Evolutionary conservation across 2,113 vertebrate genomes (phyloP), one percentile per base, ranked within the genome.

Genomic region (Mandrillus leucophaeus): DNA sequence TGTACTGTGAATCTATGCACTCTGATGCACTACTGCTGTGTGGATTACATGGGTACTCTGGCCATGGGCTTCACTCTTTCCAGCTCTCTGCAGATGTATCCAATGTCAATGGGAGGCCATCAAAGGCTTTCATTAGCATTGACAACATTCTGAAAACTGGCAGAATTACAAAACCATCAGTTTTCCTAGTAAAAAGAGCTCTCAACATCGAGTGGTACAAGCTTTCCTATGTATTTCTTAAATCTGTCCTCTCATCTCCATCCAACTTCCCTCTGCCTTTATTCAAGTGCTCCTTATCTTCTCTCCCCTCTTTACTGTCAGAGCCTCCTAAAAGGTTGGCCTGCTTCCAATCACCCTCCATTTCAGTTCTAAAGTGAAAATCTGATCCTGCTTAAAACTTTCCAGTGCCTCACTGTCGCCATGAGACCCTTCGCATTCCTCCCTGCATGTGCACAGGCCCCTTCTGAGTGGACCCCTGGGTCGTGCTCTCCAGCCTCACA

Each of bases 31-130:
- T 25, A 57, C 27, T 22, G 5, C n/a, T 73, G 3, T 16, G 2
- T 0, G 2, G 86, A 22, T 59, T 25, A 66, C 0, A 1, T 0
- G 7, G 32, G 59, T 4, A 16, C 52, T 80, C 32, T 17, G 57
- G 43, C 43, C 25, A 48, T 0, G 0, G 23, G 13, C 38, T 48
- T 13, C 78, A 50, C 23, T 35, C 66, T 57, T 18, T 27, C 30
- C 70, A 72, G 59, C 32, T 92, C 72, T 75, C 25, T 38, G 38
- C 45, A 73, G 59, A 96, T 6, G 11, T 35, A 50, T 70, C 48
- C 45, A 75, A 1, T 40, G 40, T 43, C 57, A 57, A 7, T 2
- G 23, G 22, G 66, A 32, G 27, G 20, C 90, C 16, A 40, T 1
- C 17, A 18, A 81, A 70, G 27, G 35, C 78, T 45, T 10, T 30